phyloP scores from a whole-genome alignment of 2,113 vertebrate genomes.

The Hylia prasina region DNA sequence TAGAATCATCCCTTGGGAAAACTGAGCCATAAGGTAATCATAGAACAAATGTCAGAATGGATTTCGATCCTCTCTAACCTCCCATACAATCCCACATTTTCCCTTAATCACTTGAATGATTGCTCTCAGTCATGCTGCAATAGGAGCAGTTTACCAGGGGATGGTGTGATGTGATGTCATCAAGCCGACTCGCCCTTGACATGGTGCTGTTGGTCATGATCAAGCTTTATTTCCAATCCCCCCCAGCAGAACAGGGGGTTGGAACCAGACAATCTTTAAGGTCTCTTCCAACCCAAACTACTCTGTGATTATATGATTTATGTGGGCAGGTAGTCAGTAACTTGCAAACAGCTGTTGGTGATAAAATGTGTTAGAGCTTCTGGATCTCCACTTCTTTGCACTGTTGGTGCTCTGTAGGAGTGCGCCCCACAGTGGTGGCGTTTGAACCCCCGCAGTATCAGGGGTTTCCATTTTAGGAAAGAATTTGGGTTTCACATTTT shows the following conservation, averaged over 20 bases:
- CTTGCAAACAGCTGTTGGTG: neutral
- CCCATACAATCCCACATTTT: neutral
- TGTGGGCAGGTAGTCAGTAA: fast-evolving
- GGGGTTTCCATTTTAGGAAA: neutral
- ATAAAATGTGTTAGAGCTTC: neutral
- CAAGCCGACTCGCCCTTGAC: neutral
- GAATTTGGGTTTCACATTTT: neutral
- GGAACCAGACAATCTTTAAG: neutral
- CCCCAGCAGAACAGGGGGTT: too few relatives aligned
- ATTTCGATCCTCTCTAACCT: neutral
- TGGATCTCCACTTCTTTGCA: neutral
- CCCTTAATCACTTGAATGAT: neutral
- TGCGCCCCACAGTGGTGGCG: neutral
- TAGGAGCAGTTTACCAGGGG: neutral
- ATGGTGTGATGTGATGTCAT: neutral
- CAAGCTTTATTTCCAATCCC: neutral
- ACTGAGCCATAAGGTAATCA: neutral
- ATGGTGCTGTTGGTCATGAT: neutral
- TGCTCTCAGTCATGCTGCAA: neutral
- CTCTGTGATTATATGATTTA: neutral
- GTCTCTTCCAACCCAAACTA: neutral
- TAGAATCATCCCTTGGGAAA: neutral
- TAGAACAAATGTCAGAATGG: neutral
- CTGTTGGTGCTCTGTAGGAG: neutral
- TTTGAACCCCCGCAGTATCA: neutral